A percentile compares a stretch with the other conserved stretches of the same genome.
These are phyloP conservation scores for Solenopsis invicta DNA, from an alignment of 1,140 invertebrate genomes.

Conservation along the genomic window DNA sequence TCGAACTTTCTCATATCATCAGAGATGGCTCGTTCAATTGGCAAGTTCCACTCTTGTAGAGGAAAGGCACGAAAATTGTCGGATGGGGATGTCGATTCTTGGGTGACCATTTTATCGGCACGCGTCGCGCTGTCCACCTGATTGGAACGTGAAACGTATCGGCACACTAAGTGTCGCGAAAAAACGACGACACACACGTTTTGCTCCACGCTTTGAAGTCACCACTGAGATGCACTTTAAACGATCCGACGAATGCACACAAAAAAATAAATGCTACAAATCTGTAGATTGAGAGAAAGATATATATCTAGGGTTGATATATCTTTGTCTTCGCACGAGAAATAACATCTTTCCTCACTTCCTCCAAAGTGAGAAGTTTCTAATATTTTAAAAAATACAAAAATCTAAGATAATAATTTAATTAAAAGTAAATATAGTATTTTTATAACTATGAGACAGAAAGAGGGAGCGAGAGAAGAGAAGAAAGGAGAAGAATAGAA, in stretches of 20 bases:
- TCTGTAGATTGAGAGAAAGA: neutral
- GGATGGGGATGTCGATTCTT: slow-evolving; percentile 50
- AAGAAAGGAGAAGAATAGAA: neutral
- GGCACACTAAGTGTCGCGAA: slow-evolving; percentile 47
- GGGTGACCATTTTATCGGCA: slow-evolving; percentile 59
- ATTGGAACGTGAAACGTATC: slow-evolving; percentile 47
- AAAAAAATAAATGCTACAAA: slow-evolving; percentile 30
- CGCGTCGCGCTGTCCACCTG: slow-evolving; percentile 18
- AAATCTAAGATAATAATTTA: neutral
- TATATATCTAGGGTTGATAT: neutral
- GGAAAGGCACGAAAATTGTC: neutral
- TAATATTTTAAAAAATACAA: neutral
- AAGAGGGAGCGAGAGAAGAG: neutral
- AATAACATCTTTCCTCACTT: neutral
- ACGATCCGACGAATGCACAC: neutral
- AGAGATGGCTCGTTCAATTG: neutral
- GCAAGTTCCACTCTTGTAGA: neutral
- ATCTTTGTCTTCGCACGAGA: neutral
- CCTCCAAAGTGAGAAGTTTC: neutral
- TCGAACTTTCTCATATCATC: neutral
- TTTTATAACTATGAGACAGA: neutral
- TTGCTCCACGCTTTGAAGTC: slow-evolving; percentile 31
- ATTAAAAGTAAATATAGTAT: neutral
- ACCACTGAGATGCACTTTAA: slow-evolving; percentile 17
- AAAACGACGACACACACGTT: slow-evolving; percentile 26